These are phyloP conservation scores for Crepidodera aurea DNA, from an alignment of 2,888 invertebrate genomes.

Conservation along the genomic window DNA sequence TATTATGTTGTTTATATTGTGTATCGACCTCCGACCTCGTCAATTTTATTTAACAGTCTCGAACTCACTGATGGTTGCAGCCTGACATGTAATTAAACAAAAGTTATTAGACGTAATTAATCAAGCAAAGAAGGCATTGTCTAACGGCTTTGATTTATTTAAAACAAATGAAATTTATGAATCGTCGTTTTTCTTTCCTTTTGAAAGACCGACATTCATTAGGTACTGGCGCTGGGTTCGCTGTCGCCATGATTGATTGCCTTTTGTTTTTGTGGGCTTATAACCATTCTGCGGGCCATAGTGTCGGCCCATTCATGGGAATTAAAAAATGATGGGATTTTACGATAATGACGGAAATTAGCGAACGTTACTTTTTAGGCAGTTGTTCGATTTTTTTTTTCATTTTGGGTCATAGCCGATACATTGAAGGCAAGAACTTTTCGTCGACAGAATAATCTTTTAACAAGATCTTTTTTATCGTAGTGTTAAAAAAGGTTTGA, in stretches of 20 bases:
- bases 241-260: conserved; percentile 52
- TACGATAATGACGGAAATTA: conserved; percentile 7
- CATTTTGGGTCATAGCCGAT: too few relatives aligned
- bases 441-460: too few relatives aligned
- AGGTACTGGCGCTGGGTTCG: conserved; percentile 51
- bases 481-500: too few relatives aligned
- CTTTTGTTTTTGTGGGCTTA: conserved; percentile 49
- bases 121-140: conserved; percentile 52
- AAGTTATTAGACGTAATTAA: conserved; percentile 52
- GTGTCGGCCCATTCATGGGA: conserved; percentile 40
- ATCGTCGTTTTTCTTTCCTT: conserved; percentile 52
- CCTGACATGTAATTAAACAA: conserved; percentile 42
- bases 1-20: too few relatives aligned
- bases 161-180: conserved; percentile 57
- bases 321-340: conserved; percentile 11
- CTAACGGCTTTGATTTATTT: conserved; percentile 55
- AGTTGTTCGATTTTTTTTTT: too few relatives aligned
- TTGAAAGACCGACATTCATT: conserved; percentile 53
- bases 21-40: background rate
- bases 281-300: conserved; percentile 33
- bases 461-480: too few relatives aligned
- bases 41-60: too few relatives aligned
- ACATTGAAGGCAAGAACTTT: too few relatives aligned
- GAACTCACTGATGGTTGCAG: background rate
- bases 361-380: background rate